phyloP scores from a whole-genome alignment of 92 coral and sea anemone genomes.

The Metridium senile region DNA sequence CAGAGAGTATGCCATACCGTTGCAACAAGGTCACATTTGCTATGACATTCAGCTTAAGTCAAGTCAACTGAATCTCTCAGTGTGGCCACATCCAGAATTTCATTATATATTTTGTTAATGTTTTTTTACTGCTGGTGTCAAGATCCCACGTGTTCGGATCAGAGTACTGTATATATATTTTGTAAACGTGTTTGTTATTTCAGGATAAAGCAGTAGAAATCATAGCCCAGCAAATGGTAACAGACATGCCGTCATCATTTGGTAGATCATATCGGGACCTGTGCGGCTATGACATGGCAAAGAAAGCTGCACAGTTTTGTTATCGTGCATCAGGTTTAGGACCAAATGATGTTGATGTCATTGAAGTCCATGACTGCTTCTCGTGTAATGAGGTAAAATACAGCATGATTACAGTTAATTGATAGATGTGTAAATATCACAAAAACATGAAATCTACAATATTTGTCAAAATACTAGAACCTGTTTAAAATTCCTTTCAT shows the following conservation, averaged over 20 bases:
- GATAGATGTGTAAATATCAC: too few species aligned
- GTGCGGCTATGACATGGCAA: conserved; percentile 79
- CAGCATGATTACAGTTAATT: neutral
- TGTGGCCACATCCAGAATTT: too few species aligned
- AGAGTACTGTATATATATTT: too few species aligned
- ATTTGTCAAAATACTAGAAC: too few species aligned
- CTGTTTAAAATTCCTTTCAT: too few species aligned
- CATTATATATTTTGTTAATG: too few species aligned
- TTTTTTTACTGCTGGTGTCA: too few species aligned
- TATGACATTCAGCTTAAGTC: too few species aligned
- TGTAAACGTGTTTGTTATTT: neutral
- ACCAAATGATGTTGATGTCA: conserved; percentile 66
- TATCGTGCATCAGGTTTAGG: conserved; percentile 59
- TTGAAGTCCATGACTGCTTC: conserved; percentile 87
- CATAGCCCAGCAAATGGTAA: conserved; percentile 84
- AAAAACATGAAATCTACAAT: neutral
- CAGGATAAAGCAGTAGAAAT: conserved; percentile 82
- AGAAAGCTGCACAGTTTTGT: conserved; percentile 73
- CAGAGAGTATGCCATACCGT: too few species aligned
- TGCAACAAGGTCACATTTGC: too few species aligned
- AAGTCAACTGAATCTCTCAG: too few species aligned
- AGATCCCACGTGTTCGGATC: too few species aligned
- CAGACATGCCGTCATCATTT: conserved; percentile 81
- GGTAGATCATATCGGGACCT: conserved; percentile 64
- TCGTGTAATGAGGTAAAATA: conserved; percentile 86